Conservation (phyloP, 2,888 invertebrate species). For the Electrophaes corylata region DNA sequence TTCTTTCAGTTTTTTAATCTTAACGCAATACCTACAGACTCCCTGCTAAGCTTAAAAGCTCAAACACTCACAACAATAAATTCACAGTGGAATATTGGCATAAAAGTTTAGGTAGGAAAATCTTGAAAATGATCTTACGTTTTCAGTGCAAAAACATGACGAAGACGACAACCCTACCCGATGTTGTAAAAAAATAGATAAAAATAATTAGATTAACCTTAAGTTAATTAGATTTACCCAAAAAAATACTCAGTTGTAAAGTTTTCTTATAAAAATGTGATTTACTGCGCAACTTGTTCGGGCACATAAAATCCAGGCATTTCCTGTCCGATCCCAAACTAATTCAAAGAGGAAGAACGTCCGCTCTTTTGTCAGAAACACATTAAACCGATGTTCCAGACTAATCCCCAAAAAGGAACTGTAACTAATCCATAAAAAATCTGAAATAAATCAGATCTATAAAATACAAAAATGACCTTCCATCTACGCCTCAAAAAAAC, state of each 20-base stretch:
- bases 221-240: too few relatives aligned
- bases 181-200: too few relatives aligned
- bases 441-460: slow-evolving; percentile 50
- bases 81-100: too few relatives aligned
- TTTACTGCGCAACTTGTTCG: slow-evolving; percentile 18
- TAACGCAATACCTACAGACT: too few relatives aligned
- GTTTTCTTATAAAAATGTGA: slow-evolving; percentile 1
- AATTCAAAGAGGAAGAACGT: slow-evolving; percentile 59
- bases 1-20: too few relatives aligned
- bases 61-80: too few relatives aligned
- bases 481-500: slow-evolving; percentile 56
- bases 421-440: slow-evolving; percentile 54
- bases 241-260: neutral
- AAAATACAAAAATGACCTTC: slow-evolving; percentile 76
- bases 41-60: too few relatives aligned
- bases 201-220: too few relatives aligned
- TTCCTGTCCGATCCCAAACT: slow-evolving; percentile 45
- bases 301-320: slow-evolving; percentile 39
- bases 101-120: too few relatives aligned
- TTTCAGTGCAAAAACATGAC: too few relatives aligned
- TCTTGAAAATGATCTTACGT: too few relatives aligned
- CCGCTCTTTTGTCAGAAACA: slow-evolving; percentile 63
- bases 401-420: slow-evolving; percentile 65
- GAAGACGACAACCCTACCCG: too few relatives aligned
- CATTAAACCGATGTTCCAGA: slow-evolving; percentile 66